phyloP scores from a whole-genome alignment of 2,113 vertebrate genomes.

The Oreochromis spilurus region DNA sequence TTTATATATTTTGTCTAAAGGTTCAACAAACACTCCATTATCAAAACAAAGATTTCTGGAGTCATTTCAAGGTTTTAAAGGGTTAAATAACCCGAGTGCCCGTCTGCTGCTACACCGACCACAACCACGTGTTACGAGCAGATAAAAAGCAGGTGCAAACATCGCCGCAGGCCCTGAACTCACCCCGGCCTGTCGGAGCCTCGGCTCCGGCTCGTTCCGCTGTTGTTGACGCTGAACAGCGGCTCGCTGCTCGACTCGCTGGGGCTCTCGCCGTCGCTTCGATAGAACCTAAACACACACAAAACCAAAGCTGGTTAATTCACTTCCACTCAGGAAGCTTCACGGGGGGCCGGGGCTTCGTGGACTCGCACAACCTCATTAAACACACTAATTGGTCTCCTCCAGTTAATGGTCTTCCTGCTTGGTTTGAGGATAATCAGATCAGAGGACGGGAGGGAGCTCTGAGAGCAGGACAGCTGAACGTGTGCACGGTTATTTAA shows the following conservation, averaged over 20 bases:
- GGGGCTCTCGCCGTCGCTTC: conserved; percentile 87
- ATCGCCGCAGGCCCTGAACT: fast-evolving
- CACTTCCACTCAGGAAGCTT: conserved; percentile 23
- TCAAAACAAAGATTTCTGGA: background rate
- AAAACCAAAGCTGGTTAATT: background rate
- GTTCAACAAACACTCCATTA: background rate
- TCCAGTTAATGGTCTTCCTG: conserved; percentile 52
- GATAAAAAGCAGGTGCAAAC: background rate
- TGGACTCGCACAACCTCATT: conserved; percentile 29
- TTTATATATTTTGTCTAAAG: background rate
- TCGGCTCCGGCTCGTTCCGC: conserved; percentile 77
- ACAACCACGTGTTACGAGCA: background rate
- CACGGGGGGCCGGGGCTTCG: conserved; percentile 12
- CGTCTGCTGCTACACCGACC: background rate
- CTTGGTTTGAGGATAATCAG: conserved; percentile 29
- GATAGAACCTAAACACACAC: conserved; percentile 79
- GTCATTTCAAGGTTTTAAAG: background rate
- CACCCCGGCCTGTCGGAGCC: conserved; percentile 87
- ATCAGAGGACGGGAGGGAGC: conserved; percentile 1
- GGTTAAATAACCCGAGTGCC: background rate
- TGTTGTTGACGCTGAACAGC: conserved; percentile 86
- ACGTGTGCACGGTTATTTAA: background rate
- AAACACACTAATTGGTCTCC: conserved; percentile 33
- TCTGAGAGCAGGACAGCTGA: background rate
- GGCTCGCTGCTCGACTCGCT: conserved; percentile 88